A percentile compares a stretch with the other conserved stretches of the same genome.
Conservation (phyloP, 2,797 vertebrate species). For the Hylomyscus alleni region DNA sequence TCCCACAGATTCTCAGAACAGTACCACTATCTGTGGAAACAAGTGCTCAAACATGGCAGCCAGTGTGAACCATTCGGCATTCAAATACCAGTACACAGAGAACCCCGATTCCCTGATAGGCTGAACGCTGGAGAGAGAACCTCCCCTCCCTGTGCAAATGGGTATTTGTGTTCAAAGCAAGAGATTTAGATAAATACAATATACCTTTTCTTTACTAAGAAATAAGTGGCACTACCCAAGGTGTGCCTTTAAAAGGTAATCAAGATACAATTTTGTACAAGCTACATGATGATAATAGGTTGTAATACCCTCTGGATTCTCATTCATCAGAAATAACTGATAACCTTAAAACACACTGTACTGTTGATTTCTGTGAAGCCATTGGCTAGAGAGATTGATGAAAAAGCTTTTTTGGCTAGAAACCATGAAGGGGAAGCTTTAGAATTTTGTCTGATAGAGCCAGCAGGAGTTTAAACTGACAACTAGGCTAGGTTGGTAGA, state of each 20-base stretch:
- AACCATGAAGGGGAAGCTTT: background rate
- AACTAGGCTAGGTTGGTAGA: background rate
- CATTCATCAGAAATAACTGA: background rate
- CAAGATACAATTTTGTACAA: background rate
- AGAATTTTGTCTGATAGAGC: background rate
- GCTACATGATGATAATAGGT: background rate
- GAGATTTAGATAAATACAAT: background rate
- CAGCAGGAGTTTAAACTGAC: background rate
- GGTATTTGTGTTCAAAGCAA: background rate
- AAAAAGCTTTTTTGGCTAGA: background rate
- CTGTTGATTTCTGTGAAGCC: background rate
- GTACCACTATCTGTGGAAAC: background rate
- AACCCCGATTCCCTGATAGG: background rate
- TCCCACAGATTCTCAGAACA: background rate
- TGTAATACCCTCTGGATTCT: background rate
- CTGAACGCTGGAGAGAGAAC: background rate
- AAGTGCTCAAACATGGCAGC: background rate
- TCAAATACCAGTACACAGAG: background rate
- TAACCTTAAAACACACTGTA: background rate
- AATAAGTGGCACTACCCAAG: background rate
- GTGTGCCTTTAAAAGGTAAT: background rate
- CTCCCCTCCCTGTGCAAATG: too few relatives aligned
- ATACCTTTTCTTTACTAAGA: background rate
- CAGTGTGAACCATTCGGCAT: background rate
- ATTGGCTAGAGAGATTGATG: background rate